A percentile compares a stretch with the other conserved stretches of the same genome.
phyloP scores from a whole-genome alignment of 2,113 vertebrate genomes.

The Amphilophus citrinellus region DNA sequence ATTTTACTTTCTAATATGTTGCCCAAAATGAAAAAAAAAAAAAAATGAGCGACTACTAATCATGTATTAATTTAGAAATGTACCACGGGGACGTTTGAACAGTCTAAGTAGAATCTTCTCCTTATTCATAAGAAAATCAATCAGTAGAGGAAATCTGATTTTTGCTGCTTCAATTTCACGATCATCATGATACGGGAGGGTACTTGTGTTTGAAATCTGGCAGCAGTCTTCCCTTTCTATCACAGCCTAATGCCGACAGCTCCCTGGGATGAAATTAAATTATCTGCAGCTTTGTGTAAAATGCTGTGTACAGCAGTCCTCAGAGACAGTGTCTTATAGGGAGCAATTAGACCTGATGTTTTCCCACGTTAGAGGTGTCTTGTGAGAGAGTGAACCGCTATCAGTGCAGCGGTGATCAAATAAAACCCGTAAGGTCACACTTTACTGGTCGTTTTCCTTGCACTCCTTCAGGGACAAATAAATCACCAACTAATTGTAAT shows the following conservation, averaged over 20 bases:
- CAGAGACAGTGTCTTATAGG: constrained; percentile 73
- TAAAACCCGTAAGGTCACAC: constrained; percentile 65
- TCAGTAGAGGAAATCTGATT: constrained; percentile 46
- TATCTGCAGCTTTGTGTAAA: constrained; percentile 76
- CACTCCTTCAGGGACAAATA: constrained; percentile 64
- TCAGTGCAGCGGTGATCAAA: constrained; percentile 65
- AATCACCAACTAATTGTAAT: constrained; percentile 72
- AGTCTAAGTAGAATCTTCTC: constrained; percentile 24
- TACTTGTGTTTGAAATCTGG: constrained; percentile 59
- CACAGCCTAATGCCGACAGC: constrained; percentile 60
- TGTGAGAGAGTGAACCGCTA: constrained; percentile 54
- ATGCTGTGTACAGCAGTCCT: constrained; percentile 68
- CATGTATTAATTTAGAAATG: not conserved
- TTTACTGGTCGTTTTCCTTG: constrained; percentile 48
- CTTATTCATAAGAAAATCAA: constrained; percentile 28
- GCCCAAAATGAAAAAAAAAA: constrained; percentile 1
- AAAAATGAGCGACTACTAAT: not conserved
- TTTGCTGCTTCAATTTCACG: constrained; percentile 42
- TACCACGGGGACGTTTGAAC: constrained; percentile 9
- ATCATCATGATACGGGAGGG: constrained; percentile 36
- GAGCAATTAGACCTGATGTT: constrained; percentile 75
- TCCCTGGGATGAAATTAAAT: constrained; percentile 77
- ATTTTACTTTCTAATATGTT: constrained; percentile 1
- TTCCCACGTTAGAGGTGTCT: constrained; percentile 73
- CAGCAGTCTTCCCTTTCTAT: constrained; percentile 68